Percentiles rank a stretch among this genome's conserved stretches.
phyloP scores from a whole-genome alignment of 2,113 vertebrate species.

The Sander lucioperca region DNA sequence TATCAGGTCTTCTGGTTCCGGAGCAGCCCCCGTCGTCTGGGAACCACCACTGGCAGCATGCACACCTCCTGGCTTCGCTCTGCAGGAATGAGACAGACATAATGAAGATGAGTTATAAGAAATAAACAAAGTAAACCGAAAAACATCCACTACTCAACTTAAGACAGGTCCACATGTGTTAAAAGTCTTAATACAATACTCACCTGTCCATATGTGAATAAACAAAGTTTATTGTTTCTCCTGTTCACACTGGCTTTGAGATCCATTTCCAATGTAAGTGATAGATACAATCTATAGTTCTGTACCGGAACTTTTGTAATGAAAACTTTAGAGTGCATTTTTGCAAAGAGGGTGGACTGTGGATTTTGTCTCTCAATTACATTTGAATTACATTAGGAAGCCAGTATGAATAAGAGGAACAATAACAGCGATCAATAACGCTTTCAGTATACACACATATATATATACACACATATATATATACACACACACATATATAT shows the following conservation, averaged over 20 bases:
- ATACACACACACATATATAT: too few relatives aligned
- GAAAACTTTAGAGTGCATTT: neutral
- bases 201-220: neutral
- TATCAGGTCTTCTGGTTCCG: constrained; percentile 88
- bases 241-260: neutral
- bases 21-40: constrained; percentile 68
- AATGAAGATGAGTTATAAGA: neutral
- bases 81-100: constrained; percentile 35
- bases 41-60: constrained; percentile 44
- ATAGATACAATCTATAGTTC: neutral
- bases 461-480: too few relatives aligned
- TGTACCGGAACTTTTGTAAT: neutral
- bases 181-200: neutral
- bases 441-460: neutral
- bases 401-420: neutral
- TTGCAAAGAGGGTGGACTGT: neutral
- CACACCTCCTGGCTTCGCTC: constrained; percentile 81
- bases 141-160: neutral
- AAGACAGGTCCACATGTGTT: neutral
- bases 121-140: neutral
- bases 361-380: neutral
- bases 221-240: neutral
- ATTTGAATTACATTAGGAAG: neutral
- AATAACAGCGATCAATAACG: neutral
- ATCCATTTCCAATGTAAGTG: neutral